phyloP scores from a whole-genome alignment of 2,888 invertebrate genomes.

The Proisotoma minuta region DNA sequence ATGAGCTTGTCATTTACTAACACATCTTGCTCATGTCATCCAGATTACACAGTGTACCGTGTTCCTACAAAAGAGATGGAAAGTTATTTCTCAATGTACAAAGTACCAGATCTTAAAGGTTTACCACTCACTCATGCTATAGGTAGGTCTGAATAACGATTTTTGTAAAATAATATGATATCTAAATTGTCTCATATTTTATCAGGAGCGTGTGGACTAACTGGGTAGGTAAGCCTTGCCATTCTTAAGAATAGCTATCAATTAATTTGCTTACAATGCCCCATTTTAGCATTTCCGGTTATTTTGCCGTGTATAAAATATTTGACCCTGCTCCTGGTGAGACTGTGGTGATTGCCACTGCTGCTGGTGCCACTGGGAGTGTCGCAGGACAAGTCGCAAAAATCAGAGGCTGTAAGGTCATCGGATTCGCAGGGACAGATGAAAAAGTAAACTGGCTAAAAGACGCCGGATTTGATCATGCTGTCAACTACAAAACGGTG shows the following conservation, averaged over 20 bases:
- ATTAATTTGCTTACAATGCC: neutral
- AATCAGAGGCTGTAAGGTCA: constrained; percentile 63
- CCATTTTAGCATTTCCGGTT: constrained; percentile 63
- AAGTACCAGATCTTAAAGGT: constrained; percentile 29
- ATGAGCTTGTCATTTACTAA: too few relatives aligned
- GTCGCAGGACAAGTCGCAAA: constrained; percentile 75
- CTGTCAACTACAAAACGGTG: constrained; percentile 67
- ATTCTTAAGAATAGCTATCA: too few relatives aligned
- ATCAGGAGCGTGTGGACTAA: constrained; percentile 9
- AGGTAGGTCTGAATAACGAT: too few relatives aligned
- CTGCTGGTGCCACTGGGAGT: constrained; percentile 73
- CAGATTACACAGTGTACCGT: constrained; percentile 31
- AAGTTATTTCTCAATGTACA: constrained; percentile 15
- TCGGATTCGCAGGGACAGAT: constrained; percentile 67
- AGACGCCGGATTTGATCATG: constrained; percentile 64
- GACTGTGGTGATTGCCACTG: constrained; percentile 66
- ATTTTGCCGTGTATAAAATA: constrained; percentile 67
- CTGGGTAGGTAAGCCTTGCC: constrained; percentile 51
- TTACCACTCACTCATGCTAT: constrained; percentile 15
- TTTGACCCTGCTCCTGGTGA: constrained; percentile 68
- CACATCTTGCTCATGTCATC: too few relatives aligned
- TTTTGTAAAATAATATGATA: too few relatives aligned
- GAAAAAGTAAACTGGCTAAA: constrained; percentile 66
- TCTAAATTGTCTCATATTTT: too few relatives aligned
- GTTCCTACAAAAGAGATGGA: constrained; percentile 21